Percentiles rank a stretch among this genome's conserved stretches.
phyloP scores from a whole-genome alignment of 1,140 invertebrate species.

The Homalodisca vitripennis region DNA sequence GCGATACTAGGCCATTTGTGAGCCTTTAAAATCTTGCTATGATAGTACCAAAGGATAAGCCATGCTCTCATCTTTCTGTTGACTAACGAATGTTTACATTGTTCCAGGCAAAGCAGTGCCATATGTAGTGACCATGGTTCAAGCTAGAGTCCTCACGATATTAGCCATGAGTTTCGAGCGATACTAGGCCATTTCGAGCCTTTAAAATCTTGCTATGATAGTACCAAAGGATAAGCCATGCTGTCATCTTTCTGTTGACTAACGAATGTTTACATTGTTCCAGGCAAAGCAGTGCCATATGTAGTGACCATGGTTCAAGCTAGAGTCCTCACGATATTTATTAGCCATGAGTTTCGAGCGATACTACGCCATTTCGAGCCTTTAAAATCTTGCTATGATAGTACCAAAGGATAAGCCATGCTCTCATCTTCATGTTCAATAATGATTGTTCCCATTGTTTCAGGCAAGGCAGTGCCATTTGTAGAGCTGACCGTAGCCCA shows the following conservation, averaged over 20 bases:
- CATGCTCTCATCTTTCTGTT: constrained; percentile 70
- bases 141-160: constrained; percentile 91
- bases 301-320: constrained; percentile 91
- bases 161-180: constrained; percentile 91
- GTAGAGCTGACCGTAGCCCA: constrained; percentile 91
- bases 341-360: constrained; percentile 91
- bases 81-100: constrained; percentile 59
- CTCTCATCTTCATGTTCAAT: constrained; percentile 88
- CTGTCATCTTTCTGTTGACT: constrained; percentile 77
- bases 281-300: constrained; percentile 88
- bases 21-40: constrained; percentile 85
- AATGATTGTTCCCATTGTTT: constrained; percentile 44
- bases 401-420: constrained; percentile 81
- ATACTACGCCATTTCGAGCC: constrained; percentile 95
- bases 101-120: constrained; percentile 81
- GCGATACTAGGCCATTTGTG: constrained; percentile 92
- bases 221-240: constrained; percentile 81
- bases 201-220: constrained; percentile 84
- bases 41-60: constrained; percentile 87
- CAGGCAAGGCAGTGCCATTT: constrained; percentile 88
- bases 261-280: constrained; percentile 44
- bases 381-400: constrained; percentile 84
- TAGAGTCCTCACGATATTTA: constrained; percentile 89
- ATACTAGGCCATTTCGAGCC: constrained; percentile 94
- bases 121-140: constrained; percentile 89